A percentile compares a stretch with the other conserved stretches of the same genome.
Conservation (phyloP, 1,140 invertebrate genomes). For the Drosophila tristis region DNA sequence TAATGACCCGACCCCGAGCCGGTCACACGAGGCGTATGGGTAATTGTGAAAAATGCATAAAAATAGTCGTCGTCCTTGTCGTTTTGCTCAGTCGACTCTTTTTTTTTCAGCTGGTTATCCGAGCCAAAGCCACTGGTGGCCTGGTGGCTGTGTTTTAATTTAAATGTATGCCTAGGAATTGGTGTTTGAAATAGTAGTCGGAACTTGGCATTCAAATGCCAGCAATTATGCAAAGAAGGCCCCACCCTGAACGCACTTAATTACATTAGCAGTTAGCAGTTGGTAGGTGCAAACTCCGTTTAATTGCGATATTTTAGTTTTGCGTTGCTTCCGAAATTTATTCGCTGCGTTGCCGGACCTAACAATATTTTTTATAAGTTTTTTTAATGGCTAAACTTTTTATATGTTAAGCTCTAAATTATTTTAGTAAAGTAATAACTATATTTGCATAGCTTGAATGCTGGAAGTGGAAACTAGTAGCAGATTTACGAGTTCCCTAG, state of each 20-base stretch:
- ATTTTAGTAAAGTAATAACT: no score
- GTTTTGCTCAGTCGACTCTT: background rate
- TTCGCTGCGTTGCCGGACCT: no score
- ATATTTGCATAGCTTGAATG: no score
- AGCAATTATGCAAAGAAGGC: conserved; percentile 17
- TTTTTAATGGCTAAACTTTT: no score
- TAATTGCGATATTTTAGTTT: background rate
- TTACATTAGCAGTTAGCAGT: conserved; percentile 6
- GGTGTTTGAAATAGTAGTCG: conserved; percentile 14
- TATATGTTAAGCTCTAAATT: no score
- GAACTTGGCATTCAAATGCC: conserved; percentile 10
- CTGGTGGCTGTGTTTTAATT: conserved; percentile 23
- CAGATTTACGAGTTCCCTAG: no score
- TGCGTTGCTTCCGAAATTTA: no score
- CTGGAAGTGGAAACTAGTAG: no score
- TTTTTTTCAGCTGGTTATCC: background rate
- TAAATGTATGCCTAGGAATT: conserved; percentile 40
- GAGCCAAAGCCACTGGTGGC: background rate
- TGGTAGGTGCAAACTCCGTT: background rate
- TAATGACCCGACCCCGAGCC: conserved; percentile 60
- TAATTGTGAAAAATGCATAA: conserved; percentile 71
- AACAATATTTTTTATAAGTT: no score
- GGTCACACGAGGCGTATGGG: conserved; percentile 67
- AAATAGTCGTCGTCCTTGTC: conserved; percentile 22
- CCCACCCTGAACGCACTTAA: conserved; percentile 6